Percentiles rank a stretch among this genome's conserved stretches.
These are phyloP conservation scores for Malacoctenus gilli DNA, from an alignment of 2,797 vertebrate genomes.

Conservation along the genomic window DNA sequence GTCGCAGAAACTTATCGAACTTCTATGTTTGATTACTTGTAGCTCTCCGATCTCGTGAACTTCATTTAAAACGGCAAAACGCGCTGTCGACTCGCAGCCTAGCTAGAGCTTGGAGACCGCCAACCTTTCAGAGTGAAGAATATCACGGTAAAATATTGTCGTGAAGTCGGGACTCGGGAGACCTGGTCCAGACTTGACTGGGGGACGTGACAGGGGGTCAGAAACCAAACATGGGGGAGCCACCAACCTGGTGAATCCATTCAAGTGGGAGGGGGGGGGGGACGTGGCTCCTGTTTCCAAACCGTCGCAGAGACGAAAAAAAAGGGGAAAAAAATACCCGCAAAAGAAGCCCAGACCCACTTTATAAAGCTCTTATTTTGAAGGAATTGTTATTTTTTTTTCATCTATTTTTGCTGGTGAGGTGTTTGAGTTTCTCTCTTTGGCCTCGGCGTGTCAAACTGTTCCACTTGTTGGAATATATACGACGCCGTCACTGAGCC, in stretches of 20 bases:
- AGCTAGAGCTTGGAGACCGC: constrained; percentile 43
- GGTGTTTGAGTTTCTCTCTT: constrained; percentile 12
- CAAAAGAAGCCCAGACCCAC: too few relatives aligned
- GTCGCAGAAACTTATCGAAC: too few relatives aligned
- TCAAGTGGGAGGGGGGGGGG: constrained; percentile 82
- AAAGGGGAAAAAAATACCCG: too few relatives aligned
- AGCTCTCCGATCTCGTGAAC: too few relatives aligned
- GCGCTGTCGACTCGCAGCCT: too few relatives aligned
- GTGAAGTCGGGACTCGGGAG: constrained; percentile 88
- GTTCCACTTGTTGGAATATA: constrained; percentile 12
- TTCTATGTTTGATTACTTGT: too few relatives aligned
- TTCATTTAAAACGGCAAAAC: too few relatives aligned
- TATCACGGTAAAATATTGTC: constrained; percentile 97
- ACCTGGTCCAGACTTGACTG: constrained; percentile 87
- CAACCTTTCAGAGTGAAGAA: constrained; percentile 83
- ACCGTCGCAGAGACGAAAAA: constrained; percentile 61
- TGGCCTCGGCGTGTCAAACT: constrained; percentile 20
- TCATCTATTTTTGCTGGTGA: constrained; percentile 3
- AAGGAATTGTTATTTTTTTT: not conserved
- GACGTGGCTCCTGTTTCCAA: constrained; percentile 85
- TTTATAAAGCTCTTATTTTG: constrained; percentile 5
- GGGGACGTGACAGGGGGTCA: constrained; percentile 77
- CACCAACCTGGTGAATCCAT: constrained; percentile 95
- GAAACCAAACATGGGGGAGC: constrained; percentile 78
- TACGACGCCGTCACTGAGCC: constrained; percentile 1